phyloP scores from a whole-genome alignment of 2,888 invertebrate genomes.

The Papilio gigon region DNA sequence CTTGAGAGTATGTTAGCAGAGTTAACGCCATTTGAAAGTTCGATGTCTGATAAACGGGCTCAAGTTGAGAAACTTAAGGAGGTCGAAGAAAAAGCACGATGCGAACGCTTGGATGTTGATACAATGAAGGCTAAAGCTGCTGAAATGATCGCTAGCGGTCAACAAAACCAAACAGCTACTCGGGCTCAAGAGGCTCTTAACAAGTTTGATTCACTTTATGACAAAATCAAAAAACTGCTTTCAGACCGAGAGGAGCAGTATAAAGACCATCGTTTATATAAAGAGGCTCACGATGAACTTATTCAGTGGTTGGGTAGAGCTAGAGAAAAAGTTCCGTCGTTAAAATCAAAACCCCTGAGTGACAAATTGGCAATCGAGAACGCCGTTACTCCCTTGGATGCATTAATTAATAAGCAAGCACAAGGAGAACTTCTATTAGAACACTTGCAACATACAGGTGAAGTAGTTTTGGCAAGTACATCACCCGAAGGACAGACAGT shows the following conservation, averaged over 20 bases:
- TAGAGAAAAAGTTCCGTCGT: conserved; percentile 93
- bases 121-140: conserved; percentile 90
- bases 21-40: conserved; percentile 88
- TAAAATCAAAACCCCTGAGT: conserved; percentile 91
- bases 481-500: conserved; percentile 89
- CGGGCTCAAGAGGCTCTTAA: conserved; percentile 93
- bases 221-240: conserved; percentile 88
- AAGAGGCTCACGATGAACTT: conserved; percentile 95
- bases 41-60: conserved; percentile 92
- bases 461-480: conserved; percentile 92
- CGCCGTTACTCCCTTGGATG: conserved; percentile 93
- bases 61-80: conserved; percentile 93
- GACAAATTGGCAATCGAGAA: conserved; percentile 95
- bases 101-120: conserved; percentile 95
- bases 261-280: conserved; percentile 93
- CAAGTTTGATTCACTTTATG: conserved; percentile 90
- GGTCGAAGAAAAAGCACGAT: conserved; percentile 93
- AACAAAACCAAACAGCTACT: conserved; percentile 90
- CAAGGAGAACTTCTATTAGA: conserved; percentile 94
- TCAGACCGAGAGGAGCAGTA: conserved; percentile 92
- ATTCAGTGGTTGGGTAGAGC: conserved; percentile 94
- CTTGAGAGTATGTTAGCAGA: conserved; percentile 89
- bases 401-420: conserved; percentile 92
- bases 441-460: conserved; percentile 92
- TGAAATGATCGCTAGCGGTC: conserved; percentile 93